Conservation (phyloP, 2,113 vertebrate species). For the Asarcornis scutulata region DNA sequence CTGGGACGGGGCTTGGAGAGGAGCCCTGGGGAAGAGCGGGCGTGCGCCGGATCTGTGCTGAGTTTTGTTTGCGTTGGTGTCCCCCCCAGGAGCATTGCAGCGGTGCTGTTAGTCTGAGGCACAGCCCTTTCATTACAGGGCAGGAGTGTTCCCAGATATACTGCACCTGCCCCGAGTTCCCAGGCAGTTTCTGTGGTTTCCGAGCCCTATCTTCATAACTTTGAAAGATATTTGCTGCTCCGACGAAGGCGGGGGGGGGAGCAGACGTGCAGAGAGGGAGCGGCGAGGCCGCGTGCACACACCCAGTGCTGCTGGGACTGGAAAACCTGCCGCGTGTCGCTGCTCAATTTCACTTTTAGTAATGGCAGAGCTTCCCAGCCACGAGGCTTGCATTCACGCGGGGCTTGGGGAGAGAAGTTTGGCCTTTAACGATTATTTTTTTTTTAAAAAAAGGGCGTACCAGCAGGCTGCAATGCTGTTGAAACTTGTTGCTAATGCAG, state of each 20-base stretch:
- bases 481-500: accelerated
- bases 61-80: background rate
- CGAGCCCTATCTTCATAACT: background rate
- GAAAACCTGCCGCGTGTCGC: background rate
- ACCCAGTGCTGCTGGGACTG: background rate
- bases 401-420: background rate
- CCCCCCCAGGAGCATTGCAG: accelerated
- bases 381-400: background rate
- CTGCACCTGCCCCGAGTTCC: background rate
- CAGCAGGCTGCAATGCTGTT: background rate
- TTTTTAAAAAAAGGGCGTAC: background rate
- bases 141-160: background rate
- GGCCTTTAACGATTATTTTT: background rate
- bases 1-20: background rate
- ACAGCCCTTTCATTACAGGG: background rate
- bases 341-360: background rate
- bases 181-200: background rate
- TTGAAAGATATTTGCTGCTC: background rate
- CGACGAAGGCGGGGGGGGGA: background rate
- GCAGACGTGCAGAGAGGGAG: background rate
- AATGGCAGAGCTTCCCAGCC: background rate
- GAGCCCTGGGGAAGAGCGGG: background rate
- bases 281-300: background rate
- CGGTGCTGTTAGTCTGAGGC: background rate
- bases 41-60: no score